These are phyloP conservation scores for Tipula lateralis DNA, from an alignment of 2,888 invertebrate genomes.

Conservation along the genomic window DNA sequence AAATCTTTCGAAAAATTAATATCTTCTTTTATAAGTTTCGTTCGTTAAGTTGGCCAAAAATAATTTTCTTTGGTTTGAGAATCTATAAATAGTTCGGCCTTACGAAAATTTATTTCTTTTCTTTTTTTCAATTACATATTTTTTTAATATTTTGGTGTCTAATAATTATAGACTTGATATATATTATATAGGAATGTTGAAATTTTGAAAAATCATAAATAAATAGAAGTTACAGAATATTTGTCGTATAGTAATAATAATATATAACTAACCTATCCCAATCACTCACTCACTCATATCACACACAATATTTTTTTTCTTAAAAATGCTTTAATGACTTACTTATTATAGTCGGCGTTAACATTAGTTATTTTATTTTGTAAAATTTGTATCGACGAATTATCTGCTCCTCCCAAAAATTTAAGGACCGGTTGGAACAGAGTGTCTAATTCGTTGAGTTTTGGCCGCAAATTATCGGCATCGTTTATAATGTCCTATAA, in stretches of 20 bases:
- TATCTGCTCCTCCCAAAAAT: constrained; percentile 64
- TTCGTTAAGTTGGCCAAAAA: constrained; percentile 24
- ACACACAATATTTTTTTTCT: not conserved
- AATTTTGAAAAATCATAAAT: not conserved
- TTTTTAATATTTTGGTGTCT: constrained; percentile 6
- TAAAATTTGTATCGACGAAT: constrained; percentile 63
- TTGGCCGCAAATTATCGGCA: constrained; percentile 63
- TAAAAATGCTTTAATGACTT: too few species aligned
- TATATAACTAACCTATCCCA: constrained; percentile 12
- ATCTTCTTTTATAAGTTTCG: constrained; percentile 33
- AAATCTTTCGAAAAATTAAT: constrained; percentile 44
- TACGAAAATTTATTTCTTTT: not conserved
- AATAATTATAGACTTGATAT: not conserved
- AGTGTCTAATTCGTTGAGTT: constrained; percentile 61
- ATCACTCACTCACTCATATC: not conserved
- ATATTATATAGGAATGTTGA: not conserved
- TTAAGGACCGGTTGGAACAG: constrained; percentile 66
- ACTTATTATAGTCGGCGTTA: not conserved
- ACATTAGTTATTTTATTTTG: constrained; percentile 56
- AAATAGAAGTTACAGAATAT: not conserved
- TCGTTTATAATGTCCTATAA: constrained; percentile 68
- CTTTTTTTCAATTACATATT: not conserved
- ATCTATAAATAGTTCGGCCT: constrained; percentile 19
- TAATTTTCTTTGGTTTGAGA: constrained; percentile 11
- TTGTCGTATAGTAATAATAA: too few species aligned